Base-by-base conservation (phyloP, 37 sponge, comb jelly and placozoan species). In the Tethya wilhelma region DNA sequence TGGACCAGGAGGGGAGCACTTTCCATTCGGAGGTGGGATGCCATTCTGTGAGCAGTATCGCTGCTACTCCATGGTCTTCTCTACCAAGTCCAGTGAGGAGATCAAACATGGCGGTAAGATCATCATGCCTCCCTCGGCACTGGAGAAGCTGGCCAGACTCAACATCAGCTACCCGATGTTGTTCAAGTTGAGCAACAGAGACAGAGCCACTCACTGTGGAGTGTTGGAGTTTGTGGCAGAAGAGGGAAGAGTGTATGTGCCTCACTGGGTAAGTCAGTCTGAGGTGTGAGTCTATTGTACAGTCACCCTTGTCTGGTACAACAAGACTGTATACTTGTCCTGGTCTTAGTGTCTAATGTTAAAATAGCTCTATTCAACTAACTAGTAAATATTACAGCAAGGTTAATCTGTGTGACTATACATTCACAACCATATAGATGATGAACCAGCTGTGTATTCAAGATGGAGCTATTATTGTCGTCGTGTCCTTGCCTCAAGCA, bases 211-310 rank as follows among this genome's bases (percentile, higher is more conserved):
- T 33, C 96, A 93, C 65, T 96, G 92, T 83, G 99, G 99, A 39
- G 99, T 99, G 43, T 56, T 99, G 65, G 99, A 99, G 86, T 99
- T 99, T 80, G 79, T 94, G 6, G 99, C 99, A 23, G 97, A 96
- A 36, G 99, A 99, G 64, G 99, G 99, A 19, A 73, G 88, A 20
- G 79, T 96, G 56, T 99, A 92, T 67, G 72, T 96, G 32, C 99
- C 99, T 32, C 85, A 90, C 77, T 99, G 99, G 99, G 96, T 94
- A 42, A 71, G 89, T 53, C n/a, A n/a, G n/a, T n/a, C n/a, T n/a
- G n/a, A n/a, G n/a, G n/a, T n/a, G n/a, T n/a, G n/a, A n/a, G n/a
- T n/a, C n/a, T n/a, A n/a, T n/a, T n/a, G n/a, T n/a, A n/a, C n/a
- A n/a, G n/a, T n/a, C n/a, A n/a, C n/a, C n/a, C n/a, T n/a, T n/a